Conservation (phyloP, 2,888 invertebrate species). For the Gandaritis pyraliata region DNA sequence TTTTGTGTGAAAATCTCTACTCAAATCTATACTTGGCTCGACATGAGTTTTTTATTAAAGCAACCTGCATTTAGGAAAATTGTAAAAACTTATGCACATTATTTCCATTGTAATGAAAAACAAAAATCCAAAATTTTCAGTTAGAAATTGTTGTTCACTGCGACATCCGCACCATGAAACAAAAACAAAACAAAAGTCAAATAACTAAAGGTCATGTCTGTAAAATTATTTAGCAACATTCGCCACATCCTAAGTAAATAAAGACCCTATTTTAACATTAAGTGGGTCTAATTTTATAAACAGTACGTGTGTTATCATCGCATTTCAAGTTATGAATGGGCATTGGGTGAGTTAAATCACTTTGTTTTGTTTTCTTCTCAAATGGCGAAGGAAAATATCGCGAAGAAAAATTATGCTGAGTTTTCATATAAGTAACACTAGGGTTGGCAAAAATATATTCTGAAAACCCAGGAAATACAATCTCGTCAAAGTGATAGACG, state of each 20-base stretch:
- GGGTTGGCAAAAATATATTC: no score
- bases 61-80: no score
- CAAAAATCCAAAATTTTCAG: no score
- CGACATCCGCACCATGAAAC: no score
- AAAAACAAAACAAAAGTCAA: not conserved
- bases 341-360: conserved; percentile 16
- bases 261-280: conserved; percentile 49
- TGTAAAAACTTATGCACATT: no score
- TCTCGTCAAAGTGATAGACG: no score
- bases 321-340: conserved; percentile 37
- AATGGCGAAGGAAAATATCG: not conserved
- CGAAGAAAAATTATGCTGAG: not conserved
- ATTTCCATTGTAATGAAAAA: no score
- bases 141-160: no score
- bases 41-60: no score
- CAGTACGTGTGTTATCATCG: conserved; percentile 55
- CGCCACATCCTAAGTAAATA: conserved; percentile 59
- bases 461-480: no score
- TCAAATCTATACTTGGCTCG: no score
- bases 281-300: conserved; percentile 55
- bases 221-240: conserved; percentile 37
- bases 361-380: not conserved
- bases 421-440: not conserved
- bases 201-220: not conserved
- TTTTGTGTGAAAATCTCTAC: no score